phyloP scores from a whole-genome alignment of 2,888 invertebrate species.

The Drosophila mettleri region DNA sequence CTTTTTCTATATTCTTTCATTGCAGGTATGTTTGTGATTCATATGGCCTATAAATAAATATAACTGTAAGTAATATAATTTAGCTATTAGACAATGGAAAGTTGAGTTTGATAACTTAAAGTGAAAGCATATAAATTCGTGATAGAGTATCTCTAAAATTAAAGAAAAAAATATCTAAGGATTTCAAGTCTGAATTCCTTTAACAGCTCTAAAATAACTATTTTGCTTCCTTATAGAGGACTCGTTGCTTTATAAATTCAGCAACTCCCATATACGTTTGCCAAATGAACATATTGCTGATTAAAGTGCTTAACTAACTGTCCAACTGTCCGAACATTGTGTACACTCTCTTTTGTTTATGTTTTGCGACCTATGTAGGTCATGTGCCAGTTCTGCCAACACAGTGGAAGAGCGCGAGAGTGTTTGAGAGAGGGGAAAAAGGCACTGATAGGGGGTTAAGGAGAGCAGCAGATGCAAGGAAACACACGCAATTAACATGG shows the following conservation, averaged over 20 bases:
- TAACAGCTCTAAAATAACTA: too few relatives aligned
- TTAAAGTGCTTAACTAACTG: constrained; percentile 15
- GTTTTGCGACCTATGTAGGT: constrained; percentile 61
- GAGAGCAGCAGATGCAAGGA: constrained; percentile 12
- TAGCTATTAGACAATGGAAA: neutral
- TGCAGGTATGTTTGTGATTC: constrained; percentile 67
- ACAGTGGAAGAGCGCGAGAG: neutral
- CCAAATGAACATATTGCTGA: neutral
- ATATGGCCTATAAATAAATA: constrained; percentile 4
- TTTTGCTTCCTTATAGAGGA: too few relatives aligned
- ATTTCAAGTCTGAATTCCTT: too few relatives aligned
- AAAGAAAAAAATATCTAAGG: too few relatives aligned
- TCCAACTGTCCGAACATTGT: constrained; percentile 18
- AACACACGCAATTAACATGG: constrained; percentile 52
- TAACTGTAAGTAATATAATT: constrained; percentile 29
- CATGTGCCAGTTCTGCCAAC: constrained; percentile 66
- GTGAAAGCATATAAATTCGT: neutral
- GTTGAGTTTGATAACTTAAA: neutral
- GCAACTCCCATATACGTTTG: neutral
- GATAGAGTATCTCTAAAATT: too few relatives aligned
- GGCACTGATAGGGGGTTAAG: neutral
- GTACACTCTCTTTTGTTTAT: constrained; percentile 37
- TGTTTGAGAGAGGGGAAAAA: constrained; percentile 1
- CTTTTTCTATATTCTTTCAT: constrained; percentile 34
- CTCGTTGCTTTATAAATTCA: too few relatives aligned